These are phyloP conservation scores for Salmo trutta DNA, from an alignment of 2,797 vertebrate genomes.

Conservation along the genomic window DNA sequence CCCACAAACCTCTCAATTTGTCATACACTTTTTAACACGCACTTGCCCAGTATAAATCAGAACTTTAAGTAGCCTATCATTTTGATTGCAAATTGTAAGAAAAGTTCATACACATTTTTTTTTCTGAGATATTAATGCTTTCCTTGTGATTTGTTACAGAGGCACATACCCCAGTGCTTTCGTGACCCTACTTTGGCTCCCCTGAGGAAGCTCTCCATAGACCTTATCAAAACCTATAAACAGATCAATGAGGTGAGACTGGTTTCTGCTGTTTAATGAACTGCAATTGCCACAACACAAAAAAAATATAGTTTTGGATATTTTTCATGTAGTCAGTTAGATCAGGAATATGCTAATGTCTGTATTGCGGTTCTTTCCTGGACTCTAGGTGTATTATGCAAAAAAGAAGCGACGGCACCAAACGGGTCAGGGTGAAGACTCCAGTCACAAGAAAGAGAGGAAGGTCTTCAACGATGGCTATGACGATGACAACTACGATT, in stretches of 20 bases:
- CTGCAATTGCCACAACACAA: neutral
- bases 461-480: slow-evolving; percentile 99
- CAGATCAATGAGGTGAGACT: slow-evolving; percentile 99
- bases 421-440: slow-evolving; percentile 98
- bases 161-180: slow-evolving; percentile 99
- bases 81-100: too few species aligned
- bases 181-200: slow-evolving; percentile 98
- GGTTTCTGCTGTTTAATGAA: neutral
- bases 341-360: slow-evolving; percentile 6
- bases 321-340: neutral
- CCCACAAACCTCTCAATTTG: neutral
- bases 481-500: slow-evolving; percentile 99
- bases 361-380: neutral
- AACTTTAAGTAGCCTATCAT: too few species aligned
- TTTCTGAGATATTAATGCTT: neutral
- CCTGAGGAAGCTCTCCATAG: slow-evolving; percentile 98
- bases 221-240: slow-evolving; percentile 99
- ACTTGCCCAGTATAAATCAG: neutral
- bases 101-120: neutral
- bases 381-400: slow-evolving; percentile 98
- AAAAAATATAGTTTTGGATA: too few species aligned
- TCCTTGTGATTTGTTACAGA: slow-evolving; percentile 80
- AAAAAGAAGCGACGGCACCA: slow-evolving; percentile 99
- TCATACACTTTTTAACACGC: neutral
- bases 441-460: slow-evolving; percentile 98